These are phyloP conservation scores for Cyphomyrus plagiostoma DNA, from an alignment of 2,113 vertebrate species.

Conservation along the genomic window DNA sequence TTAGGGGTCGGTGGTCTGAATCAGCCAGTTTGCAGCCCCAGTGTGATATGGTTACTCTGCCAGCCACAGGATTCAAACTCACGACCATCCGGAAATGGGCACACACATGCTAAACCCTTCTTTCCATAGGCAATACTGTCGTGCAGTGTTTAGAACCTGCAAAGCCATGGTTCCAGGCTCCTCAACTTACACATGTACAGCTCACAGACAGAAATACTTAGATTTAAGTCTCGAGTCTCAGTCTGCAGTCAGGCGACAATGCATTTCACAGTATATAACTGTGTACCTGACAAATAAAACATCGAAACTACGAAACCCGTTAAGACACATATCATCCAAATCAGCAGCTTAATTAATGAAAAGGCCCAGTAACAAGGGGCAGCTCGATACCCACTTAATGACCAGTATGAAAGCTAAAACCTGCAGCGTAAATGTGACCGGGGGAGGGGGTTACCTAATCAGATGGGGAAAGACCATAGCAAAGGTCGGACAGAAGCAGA, in stretches of 20 bases:
- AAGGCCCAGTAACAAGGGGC: neutral
- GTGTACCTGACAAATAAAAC: neutral
- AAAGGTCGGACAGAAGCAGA: neutral
- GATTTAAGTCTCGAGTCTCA: neutral
- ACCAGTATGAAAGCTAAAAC: neutral
- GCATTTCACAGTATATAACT: neutral
- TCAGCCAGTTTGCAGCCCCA: neutral
- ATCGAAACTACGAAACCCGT: neutral
- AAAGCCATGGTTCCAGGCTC: neutral
- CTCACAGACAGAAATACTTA: neutral
- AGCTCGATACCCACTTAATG: neutral
- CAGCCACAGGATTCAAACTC: neutral
- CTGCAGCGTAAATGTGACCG: neutral
- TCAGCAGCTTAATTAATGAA: neutral
- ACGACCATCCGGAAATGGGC: neutral
- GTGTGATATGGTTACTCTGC: neutral
- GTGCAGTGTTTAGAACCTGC: neutral
- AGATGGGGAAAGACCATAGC: neutral
- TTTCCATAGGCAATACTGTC: neutral
- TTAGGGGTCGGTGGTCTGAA: neutral
- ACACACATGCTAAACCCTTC: neutral
- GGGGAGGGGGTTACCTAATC: neutral
- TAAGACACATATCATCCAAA: neutral
- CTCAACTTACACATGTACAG: neutral
- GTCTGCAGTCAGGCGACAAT: neutral